Evolutionary conservation across 1,140 invertebrate species (phyloP), one percentile per base, ranked within the genome.

Genomic region (Melanaphis sacchari): DNA sequence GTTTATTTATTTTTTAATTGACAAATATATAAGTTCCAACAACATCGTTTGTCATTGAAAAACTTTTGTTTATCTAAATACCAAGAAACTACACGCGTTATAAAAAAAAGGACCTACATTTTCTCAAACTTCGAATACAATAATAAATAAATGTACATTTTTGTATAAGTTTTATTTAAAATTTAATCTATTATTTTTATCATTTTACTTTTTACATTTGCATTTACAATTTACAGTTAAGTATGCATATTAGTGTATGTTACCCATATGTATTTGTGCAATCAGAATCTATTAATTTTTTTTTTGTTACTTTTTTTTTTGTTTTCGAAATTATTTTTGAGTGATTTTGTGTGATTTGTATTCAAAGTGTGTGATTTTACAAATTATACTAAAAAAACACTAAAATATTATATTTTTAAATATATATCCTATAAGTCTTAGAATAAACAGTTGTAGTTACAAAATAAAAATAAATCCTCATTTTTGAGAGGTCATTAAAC

Each of bases 191-290:
- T 41, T 91, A 38, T 90, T 40, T 24, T 90, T 90, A 38, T 90
- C 26, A 36, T 90, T 90, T 90, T 82, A 36, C 59, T 52, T 92
- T 49, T 82, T 36, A 82, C 59, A 40, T 46, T 76, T 91, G 66
- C 66, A 82, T 82, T 49, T 93, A 93, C 26, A 82, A 93, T 84
- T 85, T 84, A 93, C 66, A 76, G 26, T 91, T 81, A 43, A 92
- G 66, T 82, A 85, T 49, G 36, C 81, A 49, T 40, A 40, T 85
- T 84, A 40, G 81, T 93, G 76, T 93, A 93, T 40, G 91, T 93
- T 93, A 85, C 81, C 81, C 59, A 36, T 91, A 38, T 84, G 81
- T 93, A 85, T 93, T 85, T 93, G 91, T 93, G 91, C 91, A 93
- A 93, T 93, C 81, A 38, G 46, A 93, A 93, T 85, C 38, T 84